phyloP scores from a whole-genome alignment of 1,140 invertebrate genomes.

The Drosophila sulfurigaster region DNA sequence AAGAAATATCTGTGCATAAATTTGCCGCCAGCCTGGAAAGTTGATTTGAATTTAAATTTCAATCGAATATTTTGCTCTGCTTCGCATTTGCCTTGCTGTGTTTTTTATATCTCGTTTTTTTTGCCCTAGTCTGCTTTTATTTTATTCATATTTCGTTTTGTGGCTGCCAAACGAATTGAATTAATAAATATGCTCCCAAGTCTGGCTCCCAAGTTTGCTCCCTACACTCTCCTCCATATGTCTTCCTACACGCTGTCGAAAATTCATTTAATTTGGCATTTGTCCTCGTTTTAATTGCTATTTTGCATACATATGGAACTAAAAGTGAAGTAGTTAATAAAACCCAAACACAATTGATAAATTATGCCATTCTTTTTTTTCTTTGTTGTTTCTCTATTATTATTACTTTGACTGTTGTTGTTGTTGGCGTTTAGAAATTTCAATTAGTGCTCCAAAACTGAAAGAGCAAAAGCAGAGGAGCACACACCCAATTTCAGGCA shows the following conservation, averaged over 20 bases:
- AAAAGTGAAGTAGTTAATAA: conserved; percentile 34
- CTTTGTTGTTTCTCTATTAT: too few species aligned
- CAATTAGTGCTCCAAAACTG: conserved; percentile 16
- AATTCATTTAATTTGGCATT: conserved; percentile 26
- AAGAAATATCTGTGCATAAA: conserved; percentile 50
- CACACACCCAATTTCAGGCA: conserved; percentile 37
- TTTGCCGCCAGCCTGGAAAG: conserved; percentile 47
- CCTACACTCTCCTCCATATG: neutral
- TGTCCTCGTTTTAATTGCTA: conserved; percentile 49
- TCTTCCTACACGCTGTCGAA: conserved; percentile 2
- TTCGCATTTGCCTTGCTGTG: conserved; percentile 14
- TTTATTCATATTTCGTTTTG: conserved; percentile 38
- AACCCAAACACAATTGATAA: conserved; percentile 39
- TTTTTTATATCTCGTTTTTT: neutral
- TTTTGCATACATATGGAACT: conserved; percentile 46
- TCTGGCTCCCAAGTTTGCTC: neutral
- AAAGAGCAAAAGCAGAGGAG: conserved; percentile 3
- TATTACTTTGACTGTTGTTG: neutral
- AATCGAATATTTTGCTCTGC: conserved; percentile 44
- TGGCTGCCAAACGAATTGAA: conserved; percentile 38
- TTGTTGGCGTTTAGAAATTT: conserved; percentile 7
- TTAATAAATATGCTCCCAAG: conserved; percentile 42
- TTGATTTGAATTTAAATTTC: conserved; percentile 57
- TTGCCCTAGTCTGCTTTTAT: neutral
- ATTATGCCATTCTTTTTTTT: conserved; percentile 31